These are phyloP conservation scores for Oreotragus oreotragus DNA, from an alignment of 2,113 vertebrate genomes.

Conservation along the genomic window DNA sequence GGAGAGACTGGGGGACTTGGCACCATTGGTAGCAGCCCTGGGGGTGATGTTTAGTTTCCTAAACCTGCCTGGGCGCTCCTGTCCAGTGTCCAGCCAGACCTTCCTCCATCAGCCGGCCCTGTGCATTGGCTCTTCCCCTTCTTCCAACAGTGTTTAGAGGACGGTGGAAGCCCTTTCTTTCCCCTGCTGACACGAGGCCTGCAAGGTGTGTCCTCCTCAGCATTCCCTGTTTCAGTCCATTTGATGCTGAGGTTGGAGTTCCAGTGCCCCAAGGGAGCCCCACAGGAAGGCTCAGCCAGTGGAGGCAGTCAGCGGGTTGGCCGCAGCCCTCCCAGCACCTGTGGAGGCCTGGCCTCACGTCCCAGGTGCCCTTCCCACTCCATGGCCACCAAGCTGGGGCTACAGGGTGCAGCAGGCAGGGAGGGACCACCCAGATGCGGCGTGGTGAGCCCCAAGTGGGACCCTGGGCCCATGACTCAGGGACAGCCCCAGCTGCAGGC, in stretches of 20 bases:
- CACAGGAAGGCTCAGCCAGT: neutral
- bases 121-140: neutral
- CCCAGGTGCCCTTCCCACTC: constrained; percentile 26
- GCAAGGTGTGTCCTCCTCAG: neutral
- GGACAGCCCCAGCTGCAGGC: neutral
- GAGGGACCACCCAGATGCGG: neutral
- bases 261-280: fast-evolving
- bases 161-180: neutral
- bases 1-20: neutral
- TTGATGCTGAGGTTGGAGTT: neutral
- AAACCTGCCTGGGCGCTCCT: neutral
- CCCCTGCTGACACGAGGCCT: fast-evolving
- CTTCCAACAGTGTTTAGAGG: neutral
- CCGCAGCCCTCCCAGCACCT: fast-evolving
- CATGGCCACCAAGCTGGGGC: neutral
- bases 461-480: fast-evolving
- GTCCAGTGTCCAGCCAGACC: neutral
- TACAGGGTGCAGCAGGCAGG: neutral
- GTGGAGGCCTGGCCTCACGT: neutral
- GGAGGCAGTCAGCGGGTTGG: fast-evolving
- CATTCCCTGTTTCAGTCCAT: neutral
- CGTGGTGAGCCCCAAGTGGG: fast-evolving
- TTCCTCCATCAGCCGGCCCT: neutral
- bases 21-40: neutral
- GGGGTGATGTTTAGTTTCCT: neutral